Evolutionary conservation across 2,888 invertebrate species (phyloP).

Genomic region (Poecilobothrus nobilitatus): DNA sequence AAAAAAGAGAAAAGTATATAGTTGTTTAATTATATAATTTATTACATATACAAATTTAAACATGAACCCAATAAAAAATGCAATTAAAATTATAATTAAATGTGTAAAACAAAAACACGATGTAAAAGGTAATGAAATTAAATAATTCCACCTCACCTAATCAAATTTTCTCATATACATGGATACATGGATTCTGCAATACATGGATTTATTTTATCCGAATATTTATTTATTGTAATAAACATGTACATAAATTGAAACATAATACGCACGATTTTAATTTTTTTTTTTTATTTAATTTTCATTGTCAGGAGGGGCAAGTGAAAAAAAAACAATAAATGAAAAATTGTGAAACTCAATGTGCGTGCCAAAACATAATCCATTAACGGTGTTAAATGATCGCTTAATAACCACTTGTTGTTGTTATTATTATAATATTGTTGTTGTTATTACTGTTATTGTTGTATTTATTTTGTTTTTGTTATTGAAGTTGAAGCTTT

Average conservation of each 20-base stretch:
- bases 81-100: too few relatives aligned
- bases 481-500: background rate
- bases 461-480: background rate
- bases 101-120: too few relatives aligned
- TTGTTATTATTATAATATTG: background rate
- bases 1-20: too few relatives aligned
- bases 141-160: too few relatives aligned
- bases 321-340: background rate
- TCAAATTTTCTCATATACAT: too few relatives aligned
- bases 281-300: too few relatives aligned
- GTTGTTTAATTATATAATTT: too few relatives aligned
- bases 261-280: background rate
- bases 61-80: too few relatives aligned
- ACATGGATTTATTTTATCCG: background rate
- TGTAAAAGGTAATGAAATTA: too few relatives aligned
- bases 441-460: background rate
- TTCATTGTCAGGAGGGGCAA: too few relatives aligned
- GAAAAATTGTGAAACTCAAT: background rate
- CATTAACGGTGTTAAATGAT: constrained; percentile 6
- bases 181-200: too few relatives aligned
- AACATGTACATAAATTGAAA: background rate
- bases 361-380: constrained; percentile 6
- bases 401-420: constrained; percentile 6
- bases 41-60: too few relatives aligned
- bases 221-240: background rate